Evolutionary conservation across 2,888 invertebrate genomes (phyloP).

Genomic region (Odiellus spinosus): DNA sequence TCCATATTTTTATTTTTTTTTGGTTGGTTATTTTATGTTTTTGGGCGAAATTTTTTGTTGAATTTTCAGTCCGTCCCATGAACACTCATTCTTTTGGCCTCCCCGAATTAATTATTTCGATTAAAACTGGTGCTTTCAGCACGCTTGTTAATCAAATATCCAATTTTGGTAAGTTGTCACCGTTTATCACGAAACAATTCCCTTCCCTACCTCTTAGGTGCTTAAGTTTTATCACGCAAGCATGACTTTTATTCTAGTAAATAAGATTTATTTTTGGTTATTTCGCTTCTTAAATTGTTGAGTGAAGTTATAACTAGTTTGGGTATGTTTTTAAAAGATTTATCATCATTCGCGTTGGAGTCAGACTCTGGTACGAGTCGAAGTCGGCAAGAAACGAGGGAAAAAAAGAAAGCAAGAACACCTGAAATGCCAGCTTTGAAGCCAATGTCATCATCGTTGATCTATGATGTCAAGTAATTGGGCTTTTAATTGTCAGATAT

Average conservation of each 20-base stretch:
- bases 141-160: conserved; percentile 18
- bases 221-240: too few relatives aligned
- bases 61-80: conserved; percentile 14
- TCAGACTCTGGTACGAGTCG: conserved; percentile 32
- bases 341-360: conserved; percentile 60
- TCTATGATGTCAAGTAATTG: conserved; percentile 35
- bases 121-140: conserved; percentile 19
- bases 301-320: too few relatives aligned
- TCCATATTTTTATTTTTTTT: too few relatives aligned
- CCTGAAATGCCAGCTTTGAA: conserved; percentile 19
- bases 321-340: conserved; percentile 36
- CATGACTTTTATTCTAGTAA: too few relatives aligned
- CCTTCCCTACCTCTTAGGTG: too few relatives aligned
- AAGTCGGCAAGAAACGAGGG: conserved; percentile 8
- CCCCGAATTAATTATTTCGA: conserved; percentile 13
- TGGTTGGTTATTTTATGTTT: too few relatives aligned
- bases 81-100: conserved; percentile 15
- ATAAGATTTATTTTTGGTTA: too few relatives aligned
- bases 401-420: conserved; percentile 11
- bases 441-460: conserved; percentile 32
- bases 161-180: conserved; percentile 21
- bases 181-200: too few relatives aligned
- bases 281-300: too few relatives aligned
- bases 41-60: conserved; percentile 10
- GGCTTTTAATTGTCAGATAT: too few relatives aligned